Percentiles rank a stretch among this genome's conserved stretches.
These are phyloP conservation scores for Pangasius mekongensis DNA, from an alignment of 2,797 vertebrate genomes.

Conservation along the genomic window DNA sequence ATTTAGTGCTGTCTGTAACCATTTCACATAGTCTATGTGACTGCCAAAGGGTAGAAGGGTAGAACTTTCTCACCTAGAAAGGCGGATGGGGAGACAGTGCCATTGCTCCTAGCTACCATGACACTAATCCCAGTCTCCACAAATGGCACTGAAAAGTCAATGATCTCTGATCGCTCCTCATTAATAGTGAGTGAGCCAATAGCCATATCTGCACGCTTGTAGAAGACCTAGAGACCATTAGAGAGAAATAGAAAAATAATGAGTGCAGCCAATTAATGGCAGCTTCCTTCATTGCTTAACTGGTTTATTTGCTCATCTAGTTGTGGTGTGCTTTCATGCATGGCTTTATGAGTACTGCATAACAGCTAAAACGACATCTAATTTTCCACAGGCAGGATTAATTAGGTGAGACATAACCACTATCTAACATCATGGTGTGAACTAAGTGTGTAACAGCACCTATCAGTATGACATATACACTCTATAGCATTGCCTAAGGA, in stretches of 20 bases:
- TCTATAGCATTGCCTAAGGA: neutral
- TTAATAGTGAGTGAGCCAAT: conserved; percentile 99
- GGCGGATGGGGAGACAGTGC: conserved; percentile 94
- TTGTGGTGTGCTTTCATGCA: neutral
- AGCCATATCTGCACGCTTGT: conserved; percentile 95
- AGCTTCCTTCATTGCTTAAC: neutral
- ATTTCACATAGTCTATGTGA: conserved; percentile 1
- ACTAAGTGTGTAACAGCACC: conserved; percentile 16
- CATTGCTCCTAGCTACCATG: conserved; percentile 96
- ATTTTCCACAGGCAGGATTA: conserved; percentile 15
- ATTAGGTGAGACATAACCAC: neutral
- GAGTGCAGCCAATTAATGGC: conserved; percentile 1
- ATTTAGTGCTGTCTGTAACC: conserved; percentile 28
- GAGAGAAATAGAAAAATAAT: neutral
- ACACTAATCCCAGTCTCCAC: conserved; percentile 98
- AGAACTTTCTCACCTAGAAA: conserved; percentile 85
- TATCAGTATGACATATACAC: conserved; percentile 22
- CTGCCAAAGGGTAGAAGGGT: conserved; percentile 11
- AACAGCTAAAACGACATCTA: neutral
- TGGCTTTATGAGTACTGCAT: neutral
- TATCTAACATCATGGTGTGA: neutral
- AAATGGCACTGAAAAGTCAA: conserved; percentile 97
- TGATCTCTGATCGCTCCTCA: conserved; percentile 94
- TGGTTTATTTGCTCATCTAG: neutral
- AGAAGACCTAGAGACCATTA: conserved; percentile 83